Evolutionary conservation across 2,113 vertebrate genomes (phyloP).

Genomic region (Aspidoscelis tigris): DNA sequence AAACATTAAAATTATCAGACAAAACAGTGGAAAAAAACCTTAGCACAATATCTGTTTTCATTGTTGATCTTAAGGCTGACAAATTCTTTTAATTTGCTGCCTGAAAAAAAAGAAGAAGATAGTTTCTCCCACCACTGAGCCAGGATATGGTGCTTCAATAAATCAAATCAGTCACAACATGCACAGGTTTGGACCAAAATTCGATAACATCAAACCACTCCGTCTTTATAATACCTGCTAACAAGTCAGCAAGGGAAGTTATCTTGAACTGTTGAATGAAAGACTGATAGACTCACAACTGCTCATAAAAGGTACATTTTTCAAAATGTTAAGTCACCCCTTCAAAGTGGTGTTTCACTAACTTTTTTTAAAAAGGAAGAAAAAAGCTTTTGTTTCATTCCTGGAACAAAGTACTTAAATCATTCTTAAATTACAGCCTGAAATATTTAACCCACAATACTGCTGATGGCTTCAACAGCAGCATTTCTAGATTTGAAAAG

Average conservation of each 20-base stretch:
- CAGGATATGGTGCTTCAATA: background rate
- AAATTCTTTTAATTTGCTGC: constrained; percentile 35
- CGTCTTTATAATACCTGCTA: constrained; percentile 50
- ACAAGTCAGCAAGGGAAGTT: constrained; percentile 48
- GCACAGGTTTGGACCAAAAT: background rate
- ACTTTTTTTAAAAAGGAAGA: constrained; percentile 10
- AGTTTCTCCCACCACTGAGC: constrained; percentile 37
- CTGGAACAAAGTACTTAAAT: constrained; percentile 31
- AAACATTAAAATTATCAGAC: constrained; percentile 64
- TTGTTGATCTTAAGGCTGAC: constrained; percentile 51
- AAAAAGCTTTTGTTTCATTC: constrained; percentile 48
- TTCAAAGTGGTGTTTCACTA: constrained; percentile 23
- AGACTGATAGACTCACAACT: background rate
- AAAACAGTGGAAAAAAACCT: constrained; percentile 50
- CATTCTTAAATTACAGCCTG: constrained; percentile 22
- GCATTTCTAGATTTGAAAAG: background rate
- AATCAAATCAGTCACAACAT: background rate
- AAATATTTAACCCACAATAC: constrained; percentile 38
- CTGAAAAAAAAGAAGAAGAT: constrained; percentile 44
- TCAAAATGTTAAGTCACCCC: background rate
- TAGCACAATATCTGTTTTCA: constrained; percentile 57
- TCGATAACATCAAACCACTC: constrained; percentile 54
- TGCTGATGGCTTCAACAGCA: background rate
- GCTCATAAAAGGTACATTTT: constrained; percentile 28
- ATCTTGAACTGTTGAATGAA: constrained; percentile 29